Evolutionary conservation across 2,888 invertebrate species (phyloP), one percentile per base, ranked within the genome.

Genomic region (Charanyca ferruginea): DNA sequence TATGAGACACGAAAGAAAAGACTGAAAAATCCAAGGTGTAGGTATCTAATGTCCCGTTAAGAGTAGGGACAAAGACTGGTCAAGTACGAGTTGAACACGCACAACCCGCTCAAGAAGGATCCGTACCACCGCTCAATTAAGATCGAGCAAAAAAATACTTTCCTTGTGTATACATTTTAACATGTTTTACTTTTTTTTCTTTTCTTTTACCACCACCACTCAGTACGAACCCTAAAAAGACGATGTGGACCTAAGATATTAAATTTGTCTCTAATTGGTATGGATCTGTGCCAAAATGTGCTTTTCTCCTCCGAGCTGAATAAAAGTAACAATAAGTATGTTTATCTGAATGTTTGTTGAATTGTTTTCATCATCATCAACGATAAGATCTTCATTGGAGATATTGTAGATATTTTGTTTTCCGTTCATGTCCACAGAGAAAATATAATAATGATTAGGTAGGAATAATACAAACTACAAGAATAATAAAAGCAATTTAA

Each of bases 211-310:
- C n/a, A n/a, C n/a, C n/a, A n/a, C n/a, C n/a, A n/a, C n/a, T n/a
- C n/a, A n/a, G n/a, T n/a, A n/a, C n/a, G n/a, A n/a, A n/a, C n/a
- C n/a, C n/a, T n/a, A n/a, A n/a, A n/a, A 48, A 53, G 38, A 67
- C 61, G 54, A 73, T 58, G 22, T 45, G 51, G 28, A 16, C 62
- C 38, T 49, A 49, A 67, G 61, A 65, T 60, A 61, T 74, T 54
- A 61, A 71, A 62, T 64, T 73, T 51, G 57, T 23, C 60, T 64
- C 35, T 71, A 67, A 67, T 68, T 62, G 45, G 48, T 35, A 68
- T 80, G 80, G 77, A 53, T 18, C 7, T n/a, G 13, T 54, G 80
- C 77, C 79, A 77, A 57, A 59, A 18, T 28, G 32, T 59, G 49
- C 53, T 68, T 41, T 61, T 67, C 25, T 32, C 16, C 41, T 25